Evolutionary conservation across 2,797 vertebrate genomes (phyloP).

Genomic region (Acestrorhynchus altus): DNA sequence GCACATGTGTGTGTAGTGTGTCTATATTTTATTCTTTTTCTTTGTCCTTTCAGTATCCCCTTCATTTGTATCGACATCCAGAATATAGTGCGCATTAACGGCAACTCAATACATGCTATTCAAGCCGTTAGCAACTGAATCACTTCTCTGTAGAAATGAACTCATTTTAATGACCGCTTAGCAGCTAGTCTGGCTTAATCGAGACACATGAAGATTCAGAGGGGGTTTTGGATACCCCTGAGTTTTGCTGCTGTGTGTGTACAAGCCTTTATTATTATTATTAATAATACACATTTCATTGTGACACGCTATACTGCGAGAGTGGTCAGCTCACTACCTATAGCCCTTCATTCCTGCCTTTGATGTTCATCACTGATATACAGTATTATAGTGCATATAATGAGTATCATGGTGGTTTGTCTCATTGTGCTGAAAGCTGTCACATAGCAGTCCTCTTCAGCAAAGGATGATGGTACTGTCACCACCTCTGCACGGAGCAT

Average conservation of each 20-base stretch:
- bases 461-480: slow-evolving; percentile 69
- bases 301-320: slow-evolving; percentile 46
- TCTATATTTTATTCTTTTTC: slow-evolving; percentile 51
- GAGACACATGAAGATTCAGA: slow-evolving; percentile 46
- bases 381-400: slow-evolving; percentile 40
- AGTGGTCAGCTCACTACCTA: slow-evolving; percentile 32
- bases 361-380: slow-evolving; percentile 53
- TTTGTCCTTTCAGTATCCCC: slow-evolving; percentile 55
- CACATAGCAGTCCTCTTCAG: slow-evolving; percentile 59
- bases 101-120: slow-evolving; percentile 51
- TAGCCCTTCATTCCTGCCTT: slow-evolving; percentile 45
- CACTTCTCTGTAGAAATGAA: slow-evolving; percentile 43
- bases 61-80: slow-evolving; percentile 54
- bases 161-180: slow-evolving; percentile 44
- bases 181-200: slow-evolving; percentile 42
- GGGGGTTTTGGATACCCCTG: slow-evolving; percentile 24
- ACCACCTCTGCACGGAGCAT: slow-evolving; percentile 70
- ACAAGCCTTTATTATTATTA: background rate
- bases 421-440: slow-evolving; percentile 54
- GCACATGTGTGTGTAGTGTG: slow-evolving; percentile 32
- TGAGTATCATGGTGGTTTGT: slow-evolving; percentile 60
- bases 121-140: slow-evolving; percentile 36
- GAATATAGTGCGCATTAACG: slow-evolving; percentile 57
- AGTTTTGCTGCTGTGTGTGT: slow-evolving; percentile 22
- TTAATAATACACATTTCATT: slow-evolving; percentile 37